These are phyloP conservation scores for Pseudochirops corinnae DNA, from an alignment of 2,797 vertebrate genomes.

Conservation along the genomic window DNA sequence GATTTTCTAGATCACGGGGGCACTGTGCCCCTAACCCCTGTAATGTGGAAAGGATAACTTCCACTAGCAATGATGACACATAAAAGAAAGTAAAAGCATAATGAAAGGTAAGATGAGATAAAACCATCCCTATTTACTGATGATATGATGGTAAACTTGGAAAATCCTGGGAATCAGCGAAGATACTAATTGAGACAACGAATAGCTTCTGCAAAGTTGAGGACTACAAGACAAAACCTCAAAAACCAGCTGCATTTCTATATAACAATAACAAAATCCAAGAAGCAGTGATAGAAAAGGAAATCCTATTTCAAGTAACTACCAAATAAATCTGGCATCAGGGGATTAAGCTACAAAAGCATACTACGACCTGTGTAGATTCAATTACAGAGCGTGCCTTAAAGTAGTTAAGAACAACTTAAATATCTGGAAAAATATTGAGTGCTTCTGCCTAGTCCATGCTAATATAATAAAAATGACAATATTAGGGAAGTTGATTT, in stretches of 20 bases:
- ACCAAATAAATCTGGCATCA: not conserved
- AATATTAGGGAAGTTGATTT: too few relatives aligned
- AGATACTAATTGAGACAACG: not conserved
- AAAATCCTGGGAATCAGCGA: not conserved
- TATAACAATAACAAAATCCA: not conserved
- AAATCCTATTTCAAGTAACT: not conserved
- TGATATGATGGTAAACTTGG: not conserved
- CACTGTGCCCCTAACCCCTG: not conserved
- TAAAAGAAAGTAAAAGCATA: not conserved
- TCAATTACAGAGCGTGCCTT: too few relatives aligned
- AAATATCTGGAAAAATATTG: too few relatives aligned
- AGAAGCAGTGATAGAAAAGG: not conserved
- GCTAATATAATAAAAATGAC: too few relatives aligned
- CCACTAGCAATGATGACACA: not conserved
- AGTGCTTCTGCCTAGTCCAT: too few relatives aligned
- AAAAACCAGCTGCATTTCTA: not conserved
- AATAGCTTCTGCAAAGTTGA: not conserved
- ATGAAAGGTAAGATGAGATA: not conserved
- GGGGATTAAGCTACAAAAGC: too few relatives aligned
- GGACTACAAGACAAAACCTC: not conserved
- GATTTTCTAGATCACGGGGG: not conserved
- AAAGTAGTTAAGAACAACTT: too few relatives aligned
- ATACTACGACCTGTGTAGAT: too few relatives aligned
- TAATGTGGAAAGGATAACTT: not conserved
- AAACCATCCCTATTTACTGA: not conserved